phyloP scores from a whole-genome alignment of 2,797 vertebrate genomes.

The Mormyrus hasselquistii region DNA sequence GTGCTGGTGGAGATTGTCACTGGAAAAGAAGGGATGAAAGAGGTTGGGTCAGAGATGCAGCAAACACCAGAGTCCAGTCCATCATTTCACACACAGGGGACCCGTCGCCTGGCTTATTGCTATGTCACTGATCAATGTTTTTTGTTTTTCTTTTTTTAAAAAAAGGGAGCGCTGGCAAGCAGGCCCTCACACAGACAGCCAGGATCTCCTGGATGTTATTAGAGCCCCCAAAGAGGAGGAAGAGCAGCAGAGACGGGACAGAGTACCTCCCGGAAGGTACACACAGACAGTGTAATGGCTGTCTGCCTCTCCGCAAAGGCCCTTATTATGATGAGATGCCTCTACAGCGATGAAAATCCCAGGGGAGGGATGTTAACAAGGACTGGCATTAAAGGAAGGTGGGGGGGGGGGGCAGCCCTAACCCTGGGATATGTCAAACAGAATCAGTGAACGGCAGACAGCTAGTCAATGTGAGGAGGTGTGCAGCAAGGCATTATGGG shows the following conservation, averaged over 20 bases:
- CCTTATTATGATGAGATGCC: neutral
- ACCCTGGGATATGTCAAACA: neutral
- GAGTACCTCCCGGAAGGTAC: neutral
- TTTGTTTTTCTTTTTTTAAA: neutral
- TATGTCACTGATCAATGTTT: neutral
- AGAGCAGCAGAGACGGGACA: neutral
- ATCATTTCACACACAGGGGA: neutral
- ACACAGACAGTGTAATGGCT: neutral
- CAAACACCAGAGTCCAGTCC: neutral
- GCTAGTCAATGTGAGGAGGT: neutral
- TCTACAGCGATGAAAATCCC: conserved; percentile 34
- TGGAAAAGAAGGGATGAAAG: conserved; percentile 42
- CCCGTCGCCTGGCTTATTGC: neutral
- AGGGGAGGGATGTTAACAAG: conserved; percentile 33
- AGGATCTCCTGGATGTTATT: neutral
- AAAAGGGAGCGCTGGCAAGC: neutral
- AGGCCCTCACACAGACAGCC: neutral
- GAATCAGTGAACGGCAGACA: neutral
- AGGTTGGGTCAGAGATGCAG: neutral
- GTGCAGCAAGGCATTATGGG: neutral
- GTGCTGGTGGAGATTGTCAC: conserved; percentile 94
- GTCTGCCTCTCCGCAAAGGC: neutral
- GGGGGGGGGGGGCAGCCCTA: neutral
- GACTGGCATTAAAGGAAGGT: neutral
- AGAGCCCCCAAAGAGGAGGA: neutral